A percentile compares a stretch with the other conserved stretches of the same genome.
phyloP scores from a whole-genome alignment of 1,140 invertebrate species.

The Phthorimaea operculella region DNA sequence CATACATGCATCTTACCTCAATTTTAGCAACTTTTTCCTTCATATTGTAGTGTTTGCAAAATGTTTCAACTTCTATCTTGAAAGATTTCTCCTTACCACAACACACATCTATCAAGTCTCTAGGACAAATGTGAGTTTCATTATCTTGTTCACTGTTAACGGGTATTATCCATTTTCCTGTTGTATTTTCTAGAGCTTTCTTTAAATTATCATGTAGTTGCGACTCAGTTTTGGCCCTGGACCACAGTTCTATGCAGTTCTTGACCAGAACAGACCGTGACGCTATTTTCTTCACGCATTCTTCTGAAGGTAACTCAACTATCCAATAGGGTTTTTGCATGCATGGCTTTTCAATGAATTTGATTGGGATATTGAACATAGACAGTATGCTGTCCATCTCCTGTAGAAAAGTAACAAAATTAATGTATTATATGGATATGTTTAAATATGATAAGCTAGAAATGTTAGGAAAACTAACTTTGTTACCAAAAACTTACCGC shows the following conservation, averaged over 20 bases:
- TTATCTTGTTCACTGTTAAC: constrained; percentile 13
- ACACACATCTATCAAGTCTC: constrained; percentile 66
- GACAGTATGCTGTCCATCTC: constrained; percentile 79
- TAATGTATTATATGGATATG: background rate
- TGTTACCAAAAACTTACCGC: constrained; percentile 70
- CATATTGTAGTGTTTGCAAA: constrained; percentile 84
- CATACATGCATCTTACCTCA: constrained; percentile 70
- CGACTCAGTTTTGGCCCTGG: constrained; percentile 67
- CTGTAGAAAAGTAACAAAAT: constrained; percentile 63
- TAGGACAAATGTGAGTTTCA: constrained; percentile 48
- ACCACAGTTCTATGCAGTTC: constrained; percentile 84
- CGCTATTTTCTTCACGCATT: constrained; percentile 71
- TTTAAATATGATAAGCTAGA: background rate
- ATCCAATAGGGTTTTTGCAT: constrained; percentile 82
- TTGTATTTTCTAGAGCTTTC: constrained; percentile 52
- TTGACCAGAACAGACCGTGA: constrained; percentile 81
- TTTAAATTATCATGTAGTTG: constrained; percentile 75
- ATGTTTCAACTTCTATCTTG: constrained; percentile 88
- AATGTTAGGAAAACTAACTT: background rate
- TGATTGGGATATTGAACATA: constrained; percentile 73
- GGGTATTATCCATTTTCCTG: constrained; percentile 35
- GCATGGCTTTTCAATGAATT: constrained; percentile 66
- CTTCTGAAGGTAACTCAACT: constrained; percentile 72
- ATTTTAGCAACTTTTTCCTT: constrained; percentile 86
- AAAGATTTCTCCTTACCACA: constrained; percentile 72